phyloP scores from a whole-genome alignment of 2,797 vertebrate genomes.

The Australoheros facetus region DNA sequence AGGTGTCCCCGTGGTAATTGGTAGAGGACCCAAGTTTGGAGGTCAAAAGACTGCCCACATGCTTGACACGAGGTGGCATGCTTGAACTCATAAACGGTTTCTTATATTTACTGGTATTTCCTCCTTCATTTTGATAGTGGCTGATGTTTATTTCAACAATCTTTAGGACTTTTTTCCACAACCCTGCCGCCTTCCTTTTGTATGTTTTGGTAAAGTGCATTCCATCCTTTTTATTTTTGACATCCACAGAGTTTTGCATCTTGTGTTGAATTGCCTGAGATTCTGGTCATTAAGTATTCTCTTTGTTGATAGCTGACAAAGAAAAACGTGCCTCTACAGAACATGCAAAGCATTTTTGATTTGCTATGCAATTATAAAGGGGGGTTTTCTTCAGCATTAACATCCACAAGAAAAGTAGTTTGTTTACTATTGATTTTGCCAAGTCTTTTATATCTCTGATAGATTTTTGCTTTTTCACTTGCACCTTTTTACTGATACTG shows the following conservation, averaged over 20 bases:
- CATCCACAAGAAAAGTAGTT: neutral
- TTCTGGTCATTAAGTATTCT: neutral
- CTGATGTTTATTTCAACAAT: slow-evolving; percentile 3
- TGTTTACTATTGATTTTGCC: neutral
- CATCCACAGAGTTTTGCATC: neutral
- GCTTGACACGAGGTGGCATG: neutral
- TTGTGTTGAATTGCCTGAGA: neutral
- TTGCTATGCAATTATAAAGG: neutral
- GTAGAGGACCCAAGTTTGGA: too few relatives aligned
- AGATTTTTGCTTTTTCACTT: neutral
- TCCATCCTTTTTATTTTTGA: neutral
- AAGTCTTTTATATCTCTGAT: neutral
- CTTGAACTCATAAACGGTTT: slow-evolving; percentile 2
- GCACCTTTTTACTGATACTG: neutral
- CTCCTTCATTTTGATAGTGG: neutral
- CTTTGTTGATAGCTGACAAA: neutral
- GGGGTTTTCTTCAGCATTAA: neutral
- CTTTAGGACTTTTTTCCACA: neutral
- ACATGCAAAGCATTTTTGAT: neutral
- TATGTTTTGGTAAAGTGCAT: slow-evolving; percentile 2
- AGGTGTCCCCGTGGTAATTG: too few relatives aligned
- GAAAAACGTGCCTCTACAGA: neutral
- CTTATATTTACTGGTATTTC: neutral
- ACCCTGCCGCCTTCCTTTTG: neutral
- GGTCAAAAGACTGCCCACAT: too few relatives aligned